Evolutionary conservation across 2,888 invertebrate genomes (phyloP).

Genomic region (Monochamus alternatus): DNA sequence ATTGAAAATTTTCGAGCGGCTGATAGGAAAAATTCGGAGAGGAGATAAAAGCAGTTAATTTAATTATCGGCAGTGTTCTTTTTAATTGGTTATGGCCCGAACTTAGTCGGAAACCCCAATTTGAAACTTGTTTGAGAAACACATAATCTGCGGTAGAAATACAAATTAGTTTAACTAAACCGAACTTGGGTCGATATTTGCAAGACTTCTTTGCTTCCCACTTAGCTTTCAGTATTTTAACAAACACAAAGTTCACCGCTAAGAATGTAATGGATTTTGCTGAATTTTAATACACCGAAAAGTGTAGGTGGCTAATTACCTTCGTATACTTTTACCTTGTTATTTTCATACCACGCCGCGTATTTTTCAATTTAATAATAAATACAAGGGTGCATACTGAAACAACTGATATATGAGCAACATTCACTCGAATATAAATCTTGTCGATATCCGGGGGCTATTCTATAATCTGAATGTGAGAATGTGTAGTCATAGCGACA

Average conservation of each 20-base stretch:
- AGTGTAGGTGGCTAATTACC: background rate
- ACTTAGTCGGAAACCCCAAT: slow-evolving; percentile 44
- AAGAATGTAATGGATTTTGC: too few relatives aligned
- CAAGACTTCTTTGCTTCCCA: slow-evolving; percentile 21
- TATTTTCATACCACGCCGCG: background rate
- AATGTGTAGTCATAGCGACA: slow-evolving; percentile 28
- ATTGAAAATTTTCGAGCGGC: slow-evolving; percentile 24
- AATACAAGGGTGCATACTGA: slow-evolving; percentile 3
- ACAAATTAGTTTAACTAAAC: slow-evolving; percentile 41
- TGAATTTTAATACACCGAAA: too few relatives aligned
- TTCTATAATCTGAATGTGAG: slow-evolving; percentile 26
- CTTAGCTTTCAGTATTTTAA: background rate
- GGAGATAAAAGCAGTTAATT: slow-evolving; percentile 40
- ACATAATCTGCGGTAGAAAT: slow-evolving; percentile 43
- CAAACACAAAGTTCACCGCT: background rate
- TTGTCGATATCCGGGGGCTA: slow-evolving; percentile 21
- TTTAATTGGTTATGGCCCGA: slow-evolving; percentile 47
- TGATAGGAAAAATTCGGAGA: slow-evolving; percentile 16
- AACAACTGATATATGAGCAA: slow-evolving; percentile 15
- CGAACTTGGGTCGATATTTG: slow-evolving; percentile 32
- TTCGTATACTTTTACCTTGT: slow-evolving; percentile 4
- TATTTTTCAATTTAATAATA: slow-evolving; percentile 3
- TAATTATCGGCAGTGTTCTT: slow-evolving; percentile 47
- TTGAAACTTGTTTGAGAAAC: slow-evolving; percentile 46
- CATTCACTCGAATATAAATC: slow-evolving; percentile 23